Base-by-base conservation (phyloP, 2,797 vertebrate species). In the Oryzias sinensis region DNA sequence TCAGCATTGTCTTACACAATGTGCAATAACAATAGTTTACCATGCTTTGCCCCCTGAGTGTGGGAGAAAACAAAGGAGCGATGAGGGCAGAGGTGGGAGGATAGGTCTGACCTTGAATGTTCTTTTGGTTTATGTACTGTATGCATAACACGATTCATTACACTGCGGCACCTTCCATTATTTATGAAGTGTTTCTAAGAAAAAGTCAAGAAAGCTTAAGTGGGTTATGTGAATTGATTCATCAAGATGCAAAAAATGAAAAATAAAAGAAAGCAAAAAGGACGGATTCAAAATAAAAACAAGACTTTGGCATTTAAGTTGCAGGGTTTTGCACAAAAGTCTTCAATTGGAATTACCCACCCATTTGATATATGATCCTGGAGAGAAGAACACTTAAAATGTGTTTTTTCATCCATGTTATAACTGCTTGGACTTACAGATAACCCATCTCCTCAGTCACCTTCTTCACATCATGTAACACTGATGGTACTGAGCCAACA, bases 151-250 rank as follows among this genome's bases (percentile, higher is more conserved):
- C 55, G 53, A 49, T 76, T 69, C 69, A 65, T 71, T 72, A 68
- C 33, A 58, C 53, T 65, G 76, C 22, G 68, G 33, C 49, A 53
- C 60, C 60, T 56, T 79, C 49, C 68, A 78, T 82, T 82, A 86
- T 81, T 78, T 53, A 84, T 78, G 49, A 20, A 37, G 50, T 53
- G 59, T 59, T 71, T 66, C 53, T 58, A 43, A 72, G 25, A 65
- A 69, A 68, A 73, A 69, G 15, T 48, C 49, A 70, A 59, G 65
- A 25, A 59, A 52, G 45, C 53, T 44, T 53, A 44, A 49, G 62
- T 65, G 59, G 42, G 52, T 50, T 55, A 49, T 52, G 43, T 58
- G 49, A 45, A 53, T 60, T 64, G 33, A 37, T 37, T 37, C 11
- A 37, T 37, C 11, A 37, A 37, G 33, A 37, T 11, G 3, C 56